phyloP scores from a whole-genome alignment of 1,140 invertebrate species.

The Samia ricini region DNA sequence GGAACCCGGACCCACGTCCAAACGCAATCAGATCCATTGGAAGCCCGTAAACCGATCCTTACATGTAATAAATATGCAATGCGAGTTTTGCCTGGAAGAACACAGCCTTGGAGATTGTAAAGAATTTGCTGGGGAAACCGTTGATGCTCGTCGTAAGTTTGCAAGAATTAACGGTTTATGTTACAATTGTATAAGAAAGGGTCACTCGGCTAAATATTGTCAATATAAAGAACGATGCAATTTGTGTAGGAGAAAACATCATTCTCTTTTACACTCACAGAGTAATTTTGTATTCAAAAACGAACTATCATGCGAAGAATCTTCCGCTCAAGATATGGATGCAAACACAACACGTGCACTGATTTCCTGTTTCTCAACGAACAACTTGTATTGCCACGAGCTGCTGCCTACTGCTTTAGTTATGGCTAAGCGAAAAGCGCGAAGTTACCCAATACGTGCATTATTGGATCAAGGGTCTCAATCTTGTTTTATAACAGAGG shows the following conservation, averaged over 20 bases:
- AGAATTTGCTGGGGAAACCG: constrained; percentile 5
- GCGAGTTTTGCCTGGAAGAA: background rate
- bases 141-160: background rate
- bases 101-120: background rate
- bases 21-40: background rate
- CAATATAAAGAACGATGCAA: background rate
- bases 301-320: constrained; percentile 10
- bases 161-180: background rate
- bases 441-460: constrained; percentile 11
- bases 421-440: constrained; percentile 16
- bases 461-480: constrained; percentile 31
- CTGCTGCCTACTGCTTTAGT: constrained; percentile 25
- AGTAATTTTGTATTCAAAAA: constrained; percentile 4
- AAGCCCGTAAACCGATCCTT: background rate
- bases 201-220: constrained; percentile 20
- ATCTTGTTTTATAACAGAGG: constrained; percentile 20
- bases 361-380: background rate
- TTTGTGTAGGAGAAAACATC: constrained; percentile 8
- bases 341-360: background rate
- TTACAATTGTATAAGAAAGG: constrained; percentile 26
- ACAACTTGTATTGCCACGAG: no score
- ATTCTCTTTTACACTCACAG: constrained; percentile 8
- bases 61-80: background rate
- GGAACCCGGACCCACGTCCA: background rate
- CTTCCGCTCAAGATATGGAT: background rate